These are phyloP conservation scores for Nilaparvata lugens DNA, from an alignment of 1,140 invertebrate species.

Conservation along the genomic window DNA sequence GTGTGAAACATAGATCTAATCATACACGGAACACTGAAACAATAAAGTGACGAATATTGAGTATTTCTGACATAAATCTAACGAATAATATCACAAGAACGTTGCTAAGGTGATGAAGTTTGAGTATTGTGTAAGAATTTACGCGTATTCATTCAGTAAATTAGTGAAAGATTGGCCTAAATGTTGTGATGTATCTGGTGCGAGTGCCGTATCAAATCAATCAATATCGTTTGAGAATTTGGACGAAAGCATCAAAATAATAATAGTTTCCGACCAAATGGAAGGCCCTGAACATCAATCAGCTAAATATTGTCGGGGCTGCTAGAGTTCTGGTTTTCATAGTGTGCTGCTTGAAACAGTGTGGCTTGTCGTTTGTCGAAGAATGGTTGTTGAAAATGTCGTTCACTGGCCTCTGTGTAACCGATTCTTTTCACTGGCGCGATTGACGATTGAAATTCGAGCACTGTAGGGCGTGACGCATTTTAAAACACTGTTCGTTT, in stretches of 20 bases:
- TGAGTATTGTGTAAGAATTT: too few species aligned
- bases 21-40: too few species aligned
- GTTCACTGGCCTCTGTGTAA: neutral
- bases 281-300: neutral
- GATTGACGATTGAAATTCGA: neutral
- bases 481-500: constrained; percentile 2
- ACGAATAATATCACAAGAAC: too few species aligned
- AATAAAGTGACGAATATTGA: too few species aligned
- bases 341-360: neutral
- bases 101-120: too few species aligned
- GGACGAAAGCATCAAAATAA: neutral
- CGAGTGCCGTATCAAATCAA: neutral
- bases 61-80: too few species aligned
- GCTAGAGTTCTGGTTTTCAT: constrained; percentile 1
- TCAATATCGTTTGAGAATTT: neutral
- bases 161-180: neutral
- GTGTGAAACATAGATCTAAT: too few species aligned
- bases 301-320: neutral
- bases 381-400: neutral
- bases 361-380: neutral
- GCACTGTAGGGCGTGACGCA: neutral
- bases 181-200: neutral
- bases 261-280: neutral
- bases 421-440: too few species aligned
- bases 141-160: too few species aligned